phyloP scores from a whole-genome alignment of 2,797 vertebrate genomes.

The Halcyon chelicuti region DNA sequence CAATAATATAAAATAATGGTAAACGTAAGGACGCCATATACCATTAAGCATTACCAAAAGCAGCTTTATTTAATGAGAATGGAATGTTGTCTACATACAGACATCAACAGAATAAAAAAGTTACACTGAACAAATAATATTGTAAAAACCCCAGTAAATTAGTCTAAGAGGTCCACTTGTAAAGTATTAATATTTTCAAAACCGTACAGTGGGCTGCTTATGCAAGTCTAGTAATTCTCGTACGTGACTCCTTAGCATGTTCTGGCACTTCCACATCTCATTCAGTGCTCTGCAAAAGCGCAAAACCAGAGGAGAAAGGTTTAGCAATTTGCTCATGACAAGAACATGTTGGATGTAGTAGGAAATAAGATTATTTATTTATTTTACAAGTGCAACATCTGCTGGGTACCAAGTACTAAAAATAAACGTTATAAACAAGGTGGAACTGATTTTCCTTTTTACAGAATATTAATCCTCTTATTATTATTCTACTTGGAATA shows the following conservation, averaged over 20 bases:
- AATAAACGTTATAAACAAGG: neutral
- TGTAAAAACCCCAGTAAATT: neutral
- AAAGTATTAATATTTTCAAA: constrained; percentile 15
- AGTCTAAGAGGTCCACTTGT: neutral
- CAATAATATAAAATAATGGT: neutral
- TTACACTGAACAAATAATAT: neutral
- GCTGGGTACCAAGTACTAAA: neutral
- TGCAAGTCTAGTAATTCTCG: constrained; percentile 96
- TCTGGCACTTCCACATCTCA: constrained; percentile 99
- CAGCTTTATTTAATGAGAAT: neutral
- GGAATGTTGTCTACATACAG: neutral
- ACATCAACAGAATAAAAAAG: neutral
- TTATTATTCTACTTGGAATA: neutral
- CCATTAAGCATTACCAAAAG: neutral
- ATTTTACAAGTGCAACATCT: neutral
- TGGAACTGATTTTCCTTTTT: neutral
- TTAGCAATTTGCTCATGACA: neutral
- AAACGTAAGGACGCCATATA: neutral
- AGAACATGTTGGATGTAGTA: neutral
- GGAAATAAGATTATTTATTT: neutral
- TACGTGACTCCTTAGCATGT: constrained; percentile 95
- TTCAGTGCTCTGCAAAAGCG: constrained; percentile 89
- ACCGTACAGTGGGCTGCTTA: constrained; percentile 91
- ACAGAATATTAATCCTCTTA: neutral
- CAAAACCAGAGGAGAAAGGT: neutral